Evolutionary conservation across 2,888 invertebrate species (phyloP), one percentile per base, ranked within the genome.

Genomic region (Drosophila hamatofila): DNA sequence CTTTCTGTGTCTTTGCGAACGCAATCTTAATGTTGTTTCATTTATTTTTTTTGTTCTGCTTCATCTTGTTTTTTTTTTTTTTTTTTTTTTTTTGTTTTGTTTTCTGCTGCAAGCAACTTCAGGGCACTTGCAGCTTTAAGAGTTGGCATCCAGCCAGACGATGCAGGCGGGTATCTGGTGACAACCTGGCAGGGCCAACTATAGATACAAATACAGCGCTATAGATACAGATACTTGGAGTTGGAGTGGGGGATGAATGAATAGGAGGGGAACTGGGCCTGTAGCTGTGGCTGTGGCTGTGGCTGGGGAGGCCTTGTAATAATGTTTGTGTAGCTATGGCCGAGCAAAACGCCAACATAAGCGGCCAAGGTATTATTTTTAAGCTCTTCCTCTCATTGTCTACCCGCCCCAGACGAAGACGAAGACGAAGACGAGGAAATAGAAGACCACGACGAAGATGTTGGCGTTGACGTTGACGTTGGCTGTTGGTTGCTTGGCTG

Each of bases 281-380:
- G 72, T 75, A 72, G 67, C 76, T 18, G 21, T 0, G 4, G 30
- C 21, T 51, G 48, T 33, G 14, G 11, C 25, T 14, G 30, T 1
- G 35, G 5, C 35, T 25, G 27, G 37, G 27, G 33, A 11, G 51
- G 48, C 37, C 67, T 54, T 66, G 71, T 55, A 51, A 67, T 60
- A 65, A 56, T 61, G 51, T 72, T 70, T 37, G 71, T 76, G 72
- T 77, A 77, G 72, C 76, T 77, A 77, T 59, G 68, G 68, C 68
- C 76, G 61, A 76, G 71, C 76, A 72, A 81, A 84, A 74, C 84
- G 85, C 78, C 81, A 81, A 81, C 81, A 85, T 85, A 86, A 86
- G 86, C 83, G 86, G 80, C 75, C 85, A 87, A 80, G 83, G 86
- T 87, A 88, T 88, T 87, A 87, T 81, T 88, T 88, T 85, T 88